Base-by-base conservation (phyloP, 2,113 vertebrate genomes). In the Neogale vison region DNA sequence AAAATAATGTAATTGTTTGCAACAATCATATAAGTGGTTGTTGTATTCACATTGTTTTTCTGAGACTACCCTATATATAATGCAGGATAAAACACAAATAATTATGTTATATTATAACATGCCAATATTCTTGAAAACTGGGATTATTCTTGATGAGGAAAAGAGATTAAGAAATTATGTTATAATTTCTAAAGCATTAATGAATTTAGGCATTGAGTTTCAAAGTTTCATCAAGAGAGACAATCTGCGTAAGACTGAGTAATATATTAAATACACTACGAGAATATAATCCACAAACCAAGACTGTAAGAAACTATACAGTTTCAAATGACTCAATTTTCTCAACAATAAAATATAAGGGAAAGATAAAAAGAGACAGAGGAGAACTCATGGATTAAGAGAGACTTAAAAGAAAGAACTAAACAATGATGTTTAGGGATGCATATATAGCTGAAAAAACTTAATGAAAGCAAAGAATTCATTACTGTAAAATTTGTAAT, bases 171-270 rank as follows among this genome's bases (percentile, higher is more conserved):
- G 52, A 72, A 74, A 63, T 72, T 7, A 92, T n/a, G 52, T 81
- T 74, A 34, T 39, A 81, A 55, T 81, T 39, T 26, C n/a, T 87
- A 55, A 72, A 92, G 42, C 36, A 26, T 86, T 72, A 34, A 39
- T 83, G 26, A 52, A 87, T 61, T 92, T 86, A 86, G 34, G n/a
- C 63, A 71, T 42, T 95, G 82, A 76, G 57, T 72, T 92, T 92
- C 39, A 80, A 42, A 21, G 26, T 71, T 50, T 34, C 36, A 65
- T 79, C 61, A 59, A 87, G 61, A 65, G 6, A 90, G 26, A 45
- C 36, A 87, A 84, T 92, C 42, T 59, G 18, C 50, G 4, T 71
- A 59, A 95, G 39, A 91, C 72, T 55, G 39, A 77, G 20, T 31
- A 90, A 67, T 4, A 34, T n/a, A 74, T 47, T 90, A 95, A 83